Percentiles rank a stretch among this genome's conserved stretches.
phyloP scores from a whole-genome alignment of 2,113 vertebrate species.

The Cyphomyrus discorhynchus region DNA sequence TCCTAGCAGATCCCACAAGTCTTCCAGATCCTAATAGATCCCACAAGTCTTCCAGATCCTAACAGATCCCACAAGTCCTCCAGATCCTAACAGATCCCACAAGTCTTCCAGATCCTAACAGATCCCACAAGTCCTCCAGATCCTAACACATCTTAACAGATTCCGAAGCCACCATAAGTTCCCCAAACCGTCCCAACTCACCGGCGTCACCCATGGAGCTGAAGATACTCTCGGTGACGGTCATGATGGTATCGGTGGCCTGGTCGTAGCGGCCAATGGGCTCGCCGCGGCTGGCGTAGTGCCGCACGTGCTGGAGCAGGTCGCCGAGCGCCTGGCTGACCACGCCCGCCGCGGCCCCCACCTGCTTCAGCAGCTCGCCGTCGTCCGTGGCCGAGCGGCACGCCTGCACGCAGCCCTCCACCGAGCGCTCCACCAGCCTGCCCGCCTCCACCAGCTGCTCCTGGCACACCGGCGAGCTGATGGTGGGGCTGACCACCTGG shows the following conservation, averaged over 20 bases:
- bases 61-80: background rate
- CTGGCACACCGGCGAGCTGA: constrained; percentile 95
- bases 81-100: background rate
- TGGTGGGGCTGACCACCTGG: constrained; percentile 95
- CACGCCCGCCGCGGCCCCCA: constrained; percentile 74
- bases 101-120: background rate
- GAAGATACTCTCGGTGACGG: constrained; percentile 97
- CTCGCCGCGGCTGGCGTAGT: constrained; percentile 89
- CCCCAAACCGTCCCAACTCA: constrained; percentile 51
- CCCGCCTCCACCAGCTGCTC: constrained; percentile 95
- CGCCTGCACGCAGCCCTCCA: constrained; percentile 87
- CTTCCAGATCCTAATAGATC: background rate
- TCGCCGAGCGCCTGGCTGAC: constrained; percentile 91
- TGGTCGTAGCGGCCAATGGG: constrained; percentile 97
- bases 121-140: background rate
- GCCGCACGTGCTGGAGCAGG: constrained; percentile 90
- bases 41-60: background rate
- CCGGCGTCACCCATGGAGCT: constrained; percentile 98
- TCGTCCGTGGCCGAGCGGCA: constrained; percentile 86
- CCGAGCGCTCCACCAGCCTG: constrained; percentile 90
- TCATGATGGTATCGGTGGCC: constrained; percentile 98
- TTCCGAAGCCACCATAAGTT: background rate
- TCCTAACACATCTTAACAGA: background rate
- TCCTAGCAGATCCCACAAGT: background rate
- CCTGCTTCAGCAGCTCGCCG: constrained; percentile 83